A percentile compares a stretch with the other conserved stretches of the same genome.
phyloP scores from a whole-genome alignment of 2,797 vertebrate species.

The Calcarius lapponicus region DNA sequence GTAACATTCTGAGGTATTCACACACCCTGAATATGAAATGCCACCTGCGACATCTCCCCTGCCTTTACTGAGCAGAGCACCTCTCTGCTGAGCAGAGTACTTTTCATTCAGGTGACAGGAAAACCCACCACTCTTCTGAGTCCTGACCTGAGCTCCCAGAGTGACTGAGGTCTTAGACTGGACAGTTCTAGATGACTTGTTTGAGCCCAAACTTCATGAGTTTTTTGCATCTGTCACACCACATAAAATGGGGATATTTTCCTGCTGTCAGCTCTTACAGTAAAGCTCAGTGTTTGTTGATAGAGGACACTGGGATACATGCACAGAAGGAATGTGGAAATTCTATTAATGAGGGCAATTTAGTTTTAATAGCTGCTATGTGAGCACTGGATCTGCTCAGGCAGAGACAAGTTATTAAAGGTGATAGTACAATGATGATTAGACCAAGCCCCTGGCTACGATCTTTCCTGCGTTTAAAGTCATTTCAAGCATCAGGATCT shows the following conservation, averaged over 20 bases:
- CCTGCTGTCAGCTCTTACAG: neutral
- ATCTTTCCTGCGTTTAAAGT: neutral
- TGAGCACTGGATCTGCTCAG: slow-evolving; percentile 17
- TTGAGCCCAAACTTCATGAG: rapidly evolving
- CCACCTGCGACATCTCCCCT: neutral
- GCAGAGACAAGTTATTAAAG: slow-evolving; percentile 47
- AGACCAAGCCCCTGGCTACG: slow-evolving; percentile 17
- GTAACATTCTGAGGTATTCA: neutral
- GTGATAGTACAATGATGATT: slow-evolving; percentile 11
- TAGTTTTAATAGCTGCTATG: slow-evolving; percentile 33
- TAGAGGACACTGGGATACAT: neutral
- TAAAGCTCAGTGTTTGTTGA: neutral
- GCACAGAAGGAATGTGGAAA: slow-evolving; percentile 8
- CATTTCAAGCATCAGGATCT: neutral
- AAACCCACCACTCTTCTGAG: neutral
- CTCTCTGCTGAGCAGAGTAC: neutral
- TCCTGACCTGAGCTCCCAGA: neutral
- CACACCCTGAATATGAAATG: neutral
- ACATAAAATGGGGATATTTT: neutral
- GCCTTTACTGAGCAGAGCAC: neutral
- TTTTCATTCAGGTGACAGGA: neutral
- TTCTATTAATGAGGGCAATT: slow-evolving; percentile 43
- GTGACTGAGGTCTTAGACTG: neutral
- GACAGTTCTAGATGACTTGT: rapidly evolving
- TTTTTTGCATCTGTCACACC: neutral